These are phyloP conservation scores for Gallirallus australis DNA, from an alignment of 2,797 vertebrate genomes.

Conservation along the genomic window DNA sequence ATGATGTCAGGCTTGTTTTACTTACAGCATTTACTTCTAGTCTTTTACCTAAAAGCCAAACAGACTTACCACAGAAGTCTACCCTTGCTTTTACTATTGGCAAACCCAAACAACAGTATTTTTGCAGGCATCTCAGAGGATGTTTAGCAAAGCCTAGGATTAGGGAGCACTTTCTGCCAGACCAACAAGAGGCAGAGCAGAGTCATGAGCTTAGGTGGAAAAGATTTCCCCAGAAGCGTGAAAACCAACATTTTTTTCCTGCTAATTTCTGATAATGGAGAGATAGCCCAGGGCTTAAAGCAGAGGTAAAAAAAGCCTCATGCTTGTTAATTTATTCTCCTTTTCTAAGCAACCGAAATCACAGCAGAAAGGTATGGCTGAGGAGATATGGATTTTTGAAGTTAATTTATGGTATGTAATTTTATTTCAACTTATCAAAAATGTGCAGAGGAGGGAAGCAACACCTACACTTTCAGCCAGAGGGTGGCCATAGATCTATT, in stretches of 20 bases:
- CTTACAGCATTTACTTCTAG: neutral
- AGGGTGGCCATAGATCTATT: constrained; percentile 62
- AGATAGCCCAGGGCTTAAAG: neutral
- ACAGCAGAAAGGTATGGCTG: constrained; percentile 25
- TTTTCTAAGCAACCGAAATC: neutral
- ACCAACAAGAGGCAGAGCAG: neutral
- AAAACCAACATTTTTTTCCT: constrained; percentile 1
- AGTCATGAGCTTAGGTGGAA: neutral
- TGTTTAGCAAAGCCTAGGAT: neutral
- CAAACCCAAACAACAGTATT: neutral
- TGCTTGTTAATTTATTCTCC: neutral
- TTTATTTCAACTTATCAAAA: constrained; percentile 48
- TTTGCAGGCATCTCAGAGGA: neutral
- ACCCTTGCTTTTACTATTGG: neutral
- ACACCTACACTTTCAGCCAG: constrained; percentile 65
- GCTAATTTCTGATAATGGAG: neutral
- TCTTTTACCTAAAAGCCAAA: neutral
- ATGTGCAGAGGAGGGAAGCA: constrained; percentile 57
- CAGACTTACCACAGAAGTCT: neutral
- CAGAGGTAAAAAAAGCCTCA: neutral
- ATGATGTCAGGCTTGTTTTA: neutral
- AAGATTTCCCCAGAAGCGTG: neutral
- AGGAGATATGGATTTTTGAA: neutral
- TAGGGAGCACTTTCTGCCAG: neutral
- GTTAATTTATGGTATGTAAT: constrained; percentile 20